Evolutionary conservation across 2,113 vertebrate species (phyloP), one percentile per base, ranked within the genome.

Genomic region (Catharus bicknelli): DNA sequence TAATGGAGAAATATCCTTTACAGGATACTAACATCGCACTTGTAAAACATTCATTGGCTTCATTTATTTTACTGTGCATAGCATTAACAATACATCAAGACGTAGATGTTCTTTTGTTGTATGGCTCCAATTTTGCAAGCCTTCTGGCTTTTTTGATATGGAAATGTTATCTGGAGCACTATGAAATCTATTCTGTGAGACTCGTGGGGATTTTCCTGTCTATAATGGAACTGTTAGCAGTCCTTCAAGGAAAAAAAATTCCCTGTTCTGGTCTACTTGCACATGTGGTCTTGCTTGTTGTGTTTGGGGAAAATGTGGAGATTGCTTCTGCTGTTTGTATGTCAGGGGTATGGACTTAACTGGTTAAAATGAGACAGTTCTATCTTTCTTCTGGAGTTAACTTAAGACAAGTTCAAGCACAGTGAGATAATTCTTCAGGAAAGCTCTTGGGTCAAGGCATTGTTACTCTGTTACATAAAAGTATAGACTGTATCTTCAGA

Each of bases 1-100:
- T 75, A 90, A 53, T 76, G 58, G 77, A 66, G 70, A 89, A 85
- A 48, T 61, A 94, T 63, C 80, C 86, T 84, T 94, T 72, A 74
- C 27, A 64, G 94, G 96, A 96, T 90, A 90, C 68, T 93, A 96
- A 90, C 66, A 94, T 69, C 45, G 29, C 22, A 18, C 48, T 96
- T 96, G 76, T 83, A 91, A 95, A 93, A 81, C 73, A 82, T 90
- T 92, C 32, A 83, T 63, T 78, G 29, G 12, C 53, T 80, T 94
- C 45, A 81, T 90, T 79, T 94, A 82, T 92, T 85, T 77, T 67
- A n/a, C 29, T 75, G 26, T 1, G 13, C 79, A 12, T 40, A 84
- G 63, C 54, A 68, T n/a, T 90, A 95, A 57, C 25, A 20, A 66
- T 36, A 74, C 29, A 32, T 87, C 50, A 91, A 75, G 25, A 40